These are phyloP conservation scores for Cecropterus lyciades DNA, from an alignment of 1,140 invertebrate species.

Conservation along the genomic window DNA sequence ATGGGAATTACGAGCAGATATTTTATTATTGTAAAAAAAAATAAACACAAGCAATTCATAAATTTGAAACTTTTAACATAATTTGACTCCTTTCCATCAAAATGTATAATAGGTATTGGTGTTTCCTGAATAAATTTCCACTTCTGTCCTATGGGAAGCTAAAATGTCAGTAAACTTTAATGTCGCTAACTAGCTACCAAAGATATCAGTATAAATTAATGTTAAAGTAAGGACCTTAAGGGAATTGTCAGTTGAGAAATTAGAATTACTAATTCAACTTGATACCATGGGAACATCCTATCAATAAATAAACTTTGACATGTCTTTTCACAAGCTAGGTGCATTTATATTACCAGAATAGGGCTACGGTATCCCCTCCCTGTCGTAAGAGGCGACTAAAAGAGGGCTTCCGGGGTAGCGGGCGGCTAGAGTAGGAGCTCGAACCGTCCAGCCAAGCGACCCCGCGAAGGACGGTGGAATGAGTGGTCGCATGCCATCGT, in stretches of 20 bases:
- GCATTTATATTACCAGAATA: too few relatives aligned
- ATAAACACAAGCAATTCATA: too few relatives aligned
- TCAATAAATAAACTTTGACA: not conserved
- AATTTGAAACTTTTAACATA: too few relatives aligned
- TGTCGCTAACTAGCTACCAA: not conserved
- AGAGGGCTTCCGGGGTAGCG: too few relatives aligned
- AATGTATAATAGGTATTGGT: not conserved
- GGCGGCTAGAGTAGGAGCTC: too few relatives aligned
- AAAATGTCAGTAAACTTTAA: conserved; percentile 2
- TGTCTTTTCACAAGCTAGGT: not conserved
- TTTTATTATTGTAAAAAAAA: too few relatives aligned
- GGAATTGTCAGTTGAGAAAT: not conserved
- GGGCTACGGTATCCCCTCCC: too few relatives aligned
- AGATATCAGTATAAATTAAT: conserved; percentile 1
- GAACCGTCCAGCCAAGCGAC: too few relatives aligned
- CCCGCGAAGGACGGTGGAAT: too few relatives aligned
- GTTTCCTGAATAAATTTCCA: not conserved
- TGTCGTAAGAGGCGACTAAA: too few relatives aligned
- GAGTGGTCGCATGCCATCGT: too few relatives aligned
- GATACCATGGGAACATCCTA: not conserved
- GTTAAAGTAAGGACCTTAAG: not conserved
- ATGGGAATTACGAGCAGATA: too few relatives aligned
- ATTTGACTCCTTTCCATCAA: not conserved
- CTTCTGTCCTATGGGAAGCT: not conserved
- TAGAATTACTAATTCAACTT: not conserved